Evolutionary conservation across 2,797 vertebrate genomes (phyloP), one percentile per base, ranked within the genome.

Genomic region (Syncerus caffer): DNA sequence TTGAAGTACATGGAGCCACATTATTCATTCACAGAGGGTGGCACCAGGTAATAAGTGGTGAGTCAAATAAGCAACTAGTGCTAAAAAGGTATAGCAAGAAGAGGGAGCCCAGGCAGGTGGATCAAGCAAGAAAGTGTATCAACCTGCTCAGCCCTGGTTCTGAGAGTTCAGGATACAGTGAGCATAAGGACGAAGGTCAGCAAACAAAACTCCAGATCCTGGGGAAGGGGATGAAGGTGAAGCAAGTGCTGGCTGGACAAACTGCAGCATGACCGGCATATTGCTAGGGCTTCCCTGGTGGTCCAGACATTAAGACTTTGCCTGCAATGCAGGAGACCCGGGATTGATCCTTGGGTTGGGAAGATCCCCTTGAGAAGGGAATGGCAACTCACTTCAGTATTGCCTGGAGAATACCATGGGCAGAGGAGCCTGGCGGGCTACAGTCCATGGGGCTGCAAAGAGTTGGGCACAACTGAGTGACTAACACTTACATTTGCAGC

Each of bases 221-320:
- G 3, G 29, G 50, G 45, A 71, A 62, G 17, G 10, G 11, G 17
- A 16, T 29, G 50, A 55, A 64, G 27, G 25, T 27, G 51, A 38
- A 74, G 25, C 7, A 38, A 27, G 13, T 21, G 1, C 42, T 88
- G 42, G 5, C 53, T 55, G 23, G 19, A 16, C 16, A 14, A 1
- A 31, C 8, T 0, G 19, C 53, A 27, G 9, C 9, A 14, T 1
- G 16, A 31, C 2, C 16, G 47, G 4, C 1, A 0, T 42, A n/a
- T 2, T 9, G 7, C 21, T 13, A 23, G 34, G 64, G 19, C 5
- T 71, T 23, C 67, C 19, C 1, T 38, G 67, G 0, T 71, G 19
- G 19, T 38, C 34, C 34, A 13, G 67, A 38, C 5, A 23, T 11
- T 23, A 13, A 71, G 34, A 38, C 67, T 71, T 13, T 13, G 67